These are phyloP conservation scores for Plumapathes pennacea DNA, from an alignment of 92 coral and sea anemone species.

Conservation along the genomic window DNA sequence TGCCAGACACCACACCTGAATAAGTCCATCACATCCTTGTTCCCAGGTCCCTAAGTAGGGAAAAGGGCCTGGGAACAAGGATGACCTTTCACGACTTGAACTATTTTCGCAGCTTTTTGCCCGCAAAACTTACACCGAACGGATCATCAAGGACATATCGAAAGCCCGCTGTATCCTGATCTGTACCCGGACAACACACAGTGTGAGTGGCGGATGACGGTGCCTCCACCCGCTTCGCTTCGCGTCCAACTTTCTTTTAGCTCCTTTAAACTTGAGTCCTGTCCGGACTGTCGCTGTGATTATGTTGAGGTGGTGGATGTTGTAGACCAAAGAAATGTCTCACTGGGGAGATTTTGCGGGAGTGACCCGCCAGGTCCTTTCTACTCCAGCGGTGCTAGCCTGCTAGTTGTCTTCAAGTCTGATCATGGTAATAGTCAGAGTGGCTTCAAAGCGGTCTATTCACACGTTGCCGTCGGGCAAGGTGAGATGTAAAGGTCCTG, in stretches of 20 bases:
- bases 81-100: too few species aligned
- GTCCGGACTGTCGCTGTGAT: constrained; percentile 50
- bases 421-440: constrained; percentile 48
- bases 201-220: constrained; percentile 43
- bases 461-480: constrained; percentile 22
- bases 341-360: constrained; percentile 56
- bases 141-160: too few species aligned
- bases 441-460: constrained; percentile 52
- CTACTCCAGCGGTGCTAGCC: constrained; percentile 35
- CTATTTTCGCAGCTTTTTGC: too few species aligned
- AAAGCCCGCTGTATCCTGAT: too few species aligned
- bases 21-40: too few species aligned
- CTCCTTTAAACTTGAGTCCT: constrained; percentile 20
- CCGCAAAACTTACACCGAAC: too few species aligned
- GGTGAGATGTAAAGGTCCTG: constrained; percentile 22
- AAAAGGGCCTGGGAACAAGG: too few species aligned
- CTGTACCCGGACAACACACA: constrained; percentile 33
- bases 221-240: constrained; percentile 3
- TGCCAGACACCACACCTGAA: too few species aligned
- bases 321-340: constrained; percentile 16
- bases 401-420: constrained; percentile 46
- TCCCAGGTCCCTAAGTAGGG: too few species aligned
- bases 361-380: constrained; percentile 38
- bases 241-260: constrained; percentile 32
- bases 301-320: constrained; percentile 49